Evolutionary conservation across 2,797 vertebrate genomes (phyloP), one percentile per base, ranked within the genome.

Genomic region (Lates japonicus): DNA sequence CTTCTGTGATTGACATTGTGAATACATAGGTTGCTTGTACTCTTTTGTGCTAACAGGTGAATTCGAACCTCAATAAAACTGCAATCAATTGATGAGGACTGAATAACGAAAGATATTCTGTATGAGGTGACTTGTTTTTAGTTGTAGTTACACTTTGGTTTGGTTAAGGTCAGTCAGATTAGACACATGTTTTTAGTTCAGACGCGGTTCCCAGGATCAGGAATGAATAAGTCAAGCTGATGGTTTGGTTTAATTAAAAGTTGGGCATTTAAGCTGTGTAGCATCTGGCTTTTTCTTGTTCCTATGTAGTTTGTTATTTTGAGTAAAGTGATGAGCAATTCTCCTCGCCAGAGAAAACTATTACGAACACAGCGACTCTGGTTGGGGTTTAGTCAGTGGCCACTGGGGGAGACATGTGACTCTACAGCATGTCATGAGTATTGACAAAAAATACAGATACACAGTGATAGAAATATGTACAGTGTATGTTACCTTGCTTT

Each of bases 351-450:
- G 5, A 37, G 37, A 70, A 75, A 61, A 67, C 41, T 10, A 5
- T 52, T 62, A 37, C 5, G 17, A n/a, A 48, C 74, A 66, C 49
- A 41, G 22, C 13, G 25, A 29, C 66, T 64, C 69, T 13, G 55
- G 44, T 63, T 65, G n/a, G 16, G 37, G 52, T 71, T 52, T 7
- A 70, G 46, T 76, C 55, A 41, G 61, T 22, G 71, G 57, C 61
- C 73, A 69, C 49, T 65, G 42, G 9, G 60, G 44, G 59, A 14
- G 65, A 78, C 71, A 80, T 80, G 83, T 62, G 68, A 90, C 78
- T 59, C 35, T 64, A 31, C 66, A 70, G 73, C 61, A 51, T 63
- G n/a, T n/a, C n/a, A n/a, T n/a, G n/a, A n/a, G n/a, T 65, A 64
- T 59, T 81, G 63, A 64, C 60, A 68, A 48, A 57, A n/a, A n/a